phyloP scores from a whole-genome alignment of 2,888 invertebrate genomes.

The Sphecodes monilicornis region DNA sequence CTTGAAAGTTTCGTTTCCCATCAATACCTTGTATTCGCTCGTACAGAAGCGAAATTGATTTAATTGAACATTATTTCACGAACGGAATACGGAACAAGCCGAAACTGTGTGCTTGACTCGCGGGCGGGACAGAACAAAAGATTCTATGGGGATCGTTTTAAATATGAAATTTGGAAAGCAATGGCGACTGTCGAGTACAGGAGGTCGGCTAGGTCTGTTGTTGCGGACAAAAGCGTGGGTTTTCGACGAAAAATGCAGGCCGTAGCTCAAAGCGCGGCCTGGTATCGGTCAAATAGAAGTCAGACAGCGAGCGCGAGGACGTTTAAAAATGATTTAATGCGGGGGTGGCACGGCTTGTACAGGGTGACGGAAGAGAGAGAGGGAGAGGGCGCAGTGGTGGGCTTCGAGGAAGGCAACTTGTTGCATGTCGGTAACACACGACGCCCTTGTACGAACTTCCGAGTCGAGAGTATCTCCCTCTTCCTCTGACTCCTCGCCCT shows the following conservation, averaged over 20 bases:
- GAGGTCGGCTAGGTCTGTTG: not conserved
- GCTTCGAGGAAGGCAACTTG: conserved; percentile 79
- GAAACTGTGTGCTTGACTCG: not conserved
- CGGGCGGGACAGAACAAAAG: not conserved
- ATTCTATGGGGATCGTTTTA: not conserved
- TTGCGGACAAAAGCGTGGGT: conserved; percentile 13
- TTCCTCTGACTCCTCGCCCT: conserved; percentile 45
- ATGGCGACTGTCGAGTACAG: not conserved
- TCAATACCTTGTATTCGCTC: not conserved
- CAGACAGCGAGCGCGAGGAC: conserved; percentile 71
- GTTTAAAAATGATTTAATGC: conserved; percentile 80
- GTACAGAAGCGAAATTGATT: not conserved
- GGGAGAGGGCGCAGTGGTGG: conserved; percentile 41
- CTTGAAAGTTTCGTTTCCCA: not conserved
- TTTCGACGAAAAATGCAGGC: conserved; percentile 38
- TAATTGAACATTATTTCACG: not conserved
- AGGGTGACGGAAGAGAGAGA: conserved; percentile 48
- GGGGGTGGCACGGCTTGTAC: conserved; percentile 62
- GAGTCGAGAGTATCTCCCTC: conserved; percentile 62
- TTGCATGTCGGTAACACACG: conserved; percentile 81
- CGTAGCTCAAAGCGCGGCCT: conserved; percentile 55
- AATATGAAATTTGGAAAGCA: not conserved
- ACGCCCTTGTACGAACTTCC: conserved; percentile 73
- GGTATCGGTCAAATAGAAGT: conserved; percentile 75
- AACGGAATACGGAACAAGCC: not conserved